These are phyloP conservation scores for Lepidurus arcticus DNA, from an alignment of 1,140 invertebrate species.

Conservation along the genomic window DNA sequence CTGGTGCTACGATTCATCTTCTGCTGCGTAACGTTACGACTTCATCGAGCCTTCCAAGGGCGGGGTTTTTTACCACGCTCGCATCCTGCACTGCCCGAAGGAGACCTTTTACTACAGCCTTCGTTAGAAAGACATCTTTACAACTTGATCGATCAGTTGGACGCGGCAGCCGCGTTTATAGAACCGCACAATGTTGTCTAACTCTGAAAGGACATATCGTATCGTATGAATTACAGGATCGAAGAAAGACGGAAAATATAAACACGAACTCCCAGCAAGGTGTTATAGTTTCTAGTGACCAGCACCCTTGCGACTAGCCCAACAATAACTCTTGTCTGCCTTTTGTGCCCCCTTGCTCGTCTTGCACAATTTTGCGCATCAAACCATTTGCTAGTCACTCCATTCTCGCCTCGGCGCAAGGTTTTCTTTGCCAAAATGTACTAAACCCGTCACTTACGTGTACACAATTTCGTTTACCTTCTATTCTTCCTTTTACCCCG, in stretches of 20 bases:
- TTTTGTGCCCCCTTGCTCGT: too few species aligned
- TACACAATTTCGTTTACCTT: not conserved
- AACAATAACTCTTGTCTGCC: too few species aligned
- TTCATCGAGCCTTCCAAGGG: conserved; percentile 73
- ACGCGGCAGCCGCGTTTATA: conserved; percentile 20
- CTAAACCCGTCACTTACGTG: not conserved
- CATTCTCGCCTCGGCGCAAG: not conserved
- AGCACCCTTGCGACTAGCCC: too few species aligned
- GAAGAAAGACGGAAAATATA: too few species aligned
- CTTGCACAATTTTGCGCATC: not conserved
- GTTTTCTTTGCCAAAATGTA: not conserved
- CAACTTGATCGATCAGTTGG: conserved; percentile 30
- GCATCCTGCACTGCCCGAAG: conserved; percentile 77
- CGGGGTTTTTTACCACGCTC: conserved; percentile 76
- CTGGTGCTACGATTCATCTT: conserved; percentile 85
- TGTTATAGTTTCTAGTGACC: too few species aligned
- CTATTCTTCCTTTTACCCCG: not conserved
- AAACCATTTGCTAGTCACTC: not conserved
- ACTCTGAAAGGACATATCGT: conserved; percentile 8
- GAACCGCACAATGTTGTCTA: conserved; percentile 29
- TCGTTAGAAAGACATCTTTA: conserved; percentile 48
- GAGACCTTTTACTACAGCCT: conserved; percentile 82
- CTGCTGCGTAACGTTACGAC: conserved; percentile 78
- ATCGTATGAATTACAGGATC: not conserved
- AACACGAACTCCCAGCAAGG: too few species aligned